phyloP scores from a whole-genome alignment of 2,113 vertebrate species.

The Indicator maculatus region DNA sequence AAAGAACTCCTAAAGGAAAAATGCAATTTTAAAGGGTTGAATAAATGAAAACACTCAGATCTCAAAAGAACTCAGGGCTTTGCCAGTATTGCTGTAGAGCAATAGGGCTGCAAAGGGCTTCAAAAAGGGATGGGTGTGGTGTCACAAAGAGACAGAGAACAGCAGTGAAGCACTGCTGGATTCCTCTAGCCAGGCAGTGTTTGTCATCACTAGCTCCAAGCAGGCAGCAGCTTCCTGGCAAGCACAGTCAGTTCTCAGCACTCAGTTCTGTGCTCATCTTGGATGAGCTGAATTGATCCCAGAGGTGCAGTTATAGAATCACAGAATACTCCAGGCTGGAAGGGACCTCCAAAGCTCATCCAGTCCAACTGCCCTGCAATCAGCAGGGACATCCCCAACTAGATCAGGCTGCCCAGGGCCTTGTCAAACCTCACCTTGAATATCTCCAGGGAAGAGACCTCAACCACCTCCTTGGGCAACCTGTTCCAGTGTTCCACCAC shows the following conservation, averaged over 20 bases:
- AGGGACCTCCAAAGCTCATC: too few relatives aligned
- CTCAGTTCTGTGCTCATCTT: neutral
- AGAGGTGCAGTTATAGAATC: neutral
- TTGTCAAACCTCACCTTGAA: too few relatives aligned
- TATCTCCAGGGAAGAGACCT: too few relatives aligned
- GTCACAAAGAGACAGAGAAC: neutral
- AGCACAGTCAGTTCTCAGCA: neutral
- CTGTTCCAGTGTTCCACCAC: too few relatives aligned
- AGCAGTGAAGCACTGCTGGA: neutral
- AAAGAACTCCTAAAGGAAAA: slow-evolving; percentile 90
- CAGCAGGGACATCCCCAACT: too few relatives aligned
- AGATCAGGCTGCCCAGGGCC: too few relatives aligned
- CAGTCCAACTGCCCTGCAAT: too few relatives aligned
- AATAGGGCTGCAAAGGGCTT: neutral
- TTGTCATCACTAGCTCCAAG: neutral
- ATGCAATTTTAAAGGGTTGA: neutral
- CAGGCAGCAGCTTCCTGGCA: neutral
- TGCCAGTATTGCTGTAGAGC: neutral
- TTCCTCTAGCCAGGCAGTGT: neutral
- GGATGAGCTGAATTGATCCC: neutral
- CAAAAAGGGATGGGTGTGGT: neutral
- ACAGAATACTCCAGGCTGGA: too few relatives aligned
- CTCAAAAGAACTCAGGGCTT: neutral
- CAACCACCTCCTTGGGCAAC: too few relatives aligned
- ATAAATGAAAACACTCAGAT: neutral